Evolutionary conservation across 1,140 invertebrate genomes (phyloP), one percentile per base, ranked within the genome.

Genomic region (Trichonephila inaurata): DNA sequence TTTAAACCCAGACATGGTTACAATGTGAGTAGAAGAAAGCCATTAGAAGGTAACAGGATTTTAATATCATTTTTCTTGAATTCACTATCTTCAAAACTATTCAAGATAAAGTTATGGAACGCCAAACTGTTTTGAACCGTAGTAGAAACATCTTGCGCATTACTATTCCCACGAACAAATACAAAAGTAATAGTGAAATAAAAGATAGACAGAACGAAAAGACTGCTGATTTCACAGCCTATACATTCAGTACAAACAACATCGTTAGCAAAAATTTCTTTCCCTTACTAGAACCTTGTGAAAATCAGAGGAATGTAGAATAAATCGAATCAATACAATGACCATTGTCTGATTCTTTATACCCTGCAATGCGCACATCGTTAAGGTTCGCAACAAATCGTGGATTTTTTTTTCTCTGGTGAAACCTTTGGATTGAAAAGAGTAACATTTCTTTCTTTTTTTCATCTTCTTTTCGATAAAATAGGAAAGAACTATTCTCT

Each of bases 321-420:
- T 77, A 77, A 77, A 77, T 77, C 72, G 16, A 77, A 40, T 40
- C 72, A 40, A 77, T 77, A 77, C 72, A 40, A 77, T 77, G 72
- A 77, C 28, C 72, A 77, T 77, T 28, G 28, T 14, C 18, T 6
- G 28, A 16, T 77, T 40, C 72, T 77, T 77, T 77, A 77, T 77
- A 16, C 16, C 4, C 3, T 77, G 72, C 28, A 77, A 33, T 7
- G 72, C 28, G 28, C 28, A 77, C 28, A 19, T 77, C 72, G 28
- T 77, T 77, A 77, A 28, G 7, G 4, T 33, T 77, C 16, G 72
- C 72, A 14, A 28, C 24, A 77, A 40, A 77, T 77, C 72, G 72
- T 33, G 33, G 14, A 14, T 16, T 40, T 12, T 14, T 33, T 18
- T 77, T 18, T 40, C 72, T 33, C 7, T 3, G 14, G 12, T 4